Base-by-base conservation (phyloP, 2,888 invertebrate genomes). In the Torymus tubicola region DNA sequence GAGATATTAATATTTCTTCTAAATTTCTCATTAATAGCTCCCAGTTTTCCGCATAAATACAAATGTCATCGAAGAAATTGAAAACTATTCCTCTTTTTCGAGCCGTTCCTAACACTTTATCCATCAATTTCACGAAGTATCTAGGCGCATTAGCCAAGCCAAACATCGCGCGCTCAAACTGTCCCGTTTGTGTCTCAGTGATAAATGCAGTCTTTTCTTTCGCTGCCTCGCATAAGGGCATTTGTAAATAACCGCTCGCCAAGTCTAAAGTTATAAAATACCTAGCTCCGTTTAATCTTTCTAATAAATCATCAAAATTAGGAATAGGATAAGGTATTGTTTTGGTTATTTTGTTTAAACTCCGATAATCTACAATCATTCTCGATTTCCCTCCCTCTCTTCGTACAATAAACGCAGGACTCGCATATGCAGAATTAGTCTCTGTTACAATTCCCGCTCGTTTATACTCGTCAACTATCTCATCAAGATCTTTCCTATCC, bases 1-100 rank as follows among this genome's bases (percentile, higher is more conserved):
- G 76, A 80, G 83, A 12, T 82, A 67, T 12, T 78, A 80, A 24
- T 0, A 80, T 55, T 42, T 42, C 10, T 24, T 13, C 50, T 16
- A 78, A 50, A 14, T 55, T 24, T 10, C 13, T 8, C 67, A 78
- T 67, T 58, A 78, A n/a, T 18, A 50, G n/a, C 1, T 18, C n/a
- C 78, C 78, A 78, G 0, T 57, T 63, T 14, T 24, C 50, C n/a
- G 74, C 78, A 60, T 24, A 74, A 18, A 81, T 53, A 53, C 73
- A 74, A 2, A 58, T n/a, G n/a, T n/a, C n/a, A n/a, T n/a, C n/a
- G n/a, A n/a, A n/a, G n/a, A n/a, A n/a, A n/a, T n/a, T n/a, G n/a
- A n/a, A n/a, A n/a, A n/a, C n/a, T n/a, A n/a, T n/a, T n/a, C n/a
- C n/a, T n/a, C n/a, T n/a, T n/a, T n/a, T n/a, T n/a, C n/a, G n/a